A percentile compares a stretch with the other conserved stretches of the same genome.
phyloP scores from a whole-genome alignment of 2,888 invertebrate species.

The Acholoe squamosa region DNA sequence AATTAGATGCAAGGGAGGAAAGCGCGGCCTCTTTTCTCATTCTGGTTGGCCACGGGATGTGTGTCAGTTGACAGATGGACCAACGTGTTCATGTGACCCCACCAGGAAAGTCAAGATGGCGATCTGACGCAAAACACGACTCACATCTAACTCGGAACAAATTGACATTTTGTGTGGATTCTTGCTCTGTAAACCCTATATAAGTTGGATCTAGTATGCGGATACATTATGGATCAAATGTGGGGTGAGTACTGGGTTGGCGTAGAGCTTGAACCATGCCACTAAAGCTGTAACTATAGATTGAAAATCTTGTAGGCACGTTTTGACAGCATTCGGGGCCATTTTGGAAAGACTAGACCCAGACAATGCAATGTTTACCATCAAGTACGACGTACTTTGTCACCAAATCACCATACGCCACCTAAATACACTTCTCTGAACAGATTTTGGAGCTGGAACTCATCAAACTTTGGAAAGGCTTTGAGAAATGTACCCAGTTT shows the following conservation, averaged over 20 bases:
- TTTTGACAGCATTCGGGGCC: constrained; percentile 34
- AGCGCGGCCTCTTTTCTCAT: neutral
- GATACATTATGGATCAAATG: constrained; percentile 8
- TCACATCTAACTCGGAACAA: neutral
- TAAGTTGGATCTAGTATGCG: neutral
- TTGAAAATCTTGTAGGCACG: neutral
- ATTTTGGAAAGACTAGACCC: constrained; percentile 1
- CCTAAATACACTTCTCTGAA: neutral
- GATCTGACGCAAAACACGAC: constrained; percentile 36
- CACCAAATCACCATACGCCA: neutral
- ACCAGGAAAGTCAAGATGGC: constrained; percentile 56
- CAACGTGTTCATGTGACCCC: constrained; percentile 56
- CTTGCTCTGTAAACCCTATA: neutral
- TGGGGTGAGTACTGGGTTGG: constrained; percentile 26
- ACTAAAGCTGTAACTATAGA: neutral
- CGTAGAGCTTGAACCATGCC: neutral
- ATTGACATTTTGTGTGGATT: neutral
- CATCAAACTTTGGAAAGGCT: neutral
- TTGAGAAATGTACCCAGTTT: neutral
- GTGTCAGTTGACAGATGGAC: constrained; percentile 53
- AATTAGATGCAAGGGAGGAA: neutral
- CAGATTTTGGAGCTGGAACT: too few relatives aligned
- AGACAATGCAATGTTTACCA: constrained; percentile 38
- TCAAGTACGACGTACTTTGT: constrained; percentile 4
- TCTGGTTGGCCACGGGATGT: constrained; percentile 21